Conservation (phyloP, 1,140 invertebrate genomes). For the Trichonephila clavata region DNA sequence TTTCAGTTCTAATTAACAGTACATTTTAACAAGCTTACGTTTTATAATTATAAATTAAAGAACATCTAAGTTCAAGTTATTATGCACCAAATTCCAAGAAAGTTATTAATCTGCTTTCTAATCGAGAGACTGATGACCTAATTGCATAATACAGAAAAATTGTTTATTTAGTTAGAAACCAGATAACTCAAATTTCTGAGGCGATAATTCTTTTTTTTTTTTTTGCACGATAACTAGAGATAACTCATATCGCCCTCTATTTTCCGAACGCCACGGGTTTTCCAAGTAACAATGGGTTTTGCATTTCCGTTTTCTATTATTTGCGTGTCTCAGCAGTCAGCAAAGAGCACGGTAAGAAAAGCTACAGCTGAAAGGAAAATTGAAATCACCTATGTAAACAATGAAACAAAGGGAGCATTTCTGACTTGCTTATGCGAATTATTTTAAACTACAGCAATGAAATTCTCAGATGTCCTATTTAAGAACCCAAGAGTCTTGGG, state of each 20-base stretch:
- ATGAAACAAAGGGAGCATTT: slow-evolving; percentile 9
- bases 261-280: not conserved
- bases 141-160: not conserved
- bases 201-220: not conserved
- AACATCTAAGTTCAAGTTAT: too few species aligned
- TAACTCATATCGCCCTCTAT: not conserved
- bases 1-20: too few species aligned
- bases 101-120: not conserved
- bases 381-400: not conserved
- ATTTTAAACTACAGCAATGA: not conserved
- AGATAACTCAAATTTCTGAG: not conserved
- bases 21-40: too few species aligned
- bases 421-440: not conserved
- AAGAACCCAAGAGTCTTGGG: too few species aligned
- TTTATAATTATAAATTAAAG: too few species aligned
- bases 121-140: not conserved
- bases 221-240: slow-evolving; percentile 11
- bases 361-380: not conserved
- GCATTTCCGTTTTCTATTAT: not conserved
- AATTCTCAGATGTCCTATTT: not conserved
- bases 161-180: not conserved
- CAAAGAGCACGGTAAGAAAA: not conserved
- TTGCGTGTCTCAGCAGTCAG: not conserved
- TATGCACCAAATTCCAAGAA: too few species aligned
- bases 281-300: not conserved